Evolutionary conservation across 64 coral and sea anemone species (phyloP).

Genomic region (Dendronephthya gigantea): DNA sequence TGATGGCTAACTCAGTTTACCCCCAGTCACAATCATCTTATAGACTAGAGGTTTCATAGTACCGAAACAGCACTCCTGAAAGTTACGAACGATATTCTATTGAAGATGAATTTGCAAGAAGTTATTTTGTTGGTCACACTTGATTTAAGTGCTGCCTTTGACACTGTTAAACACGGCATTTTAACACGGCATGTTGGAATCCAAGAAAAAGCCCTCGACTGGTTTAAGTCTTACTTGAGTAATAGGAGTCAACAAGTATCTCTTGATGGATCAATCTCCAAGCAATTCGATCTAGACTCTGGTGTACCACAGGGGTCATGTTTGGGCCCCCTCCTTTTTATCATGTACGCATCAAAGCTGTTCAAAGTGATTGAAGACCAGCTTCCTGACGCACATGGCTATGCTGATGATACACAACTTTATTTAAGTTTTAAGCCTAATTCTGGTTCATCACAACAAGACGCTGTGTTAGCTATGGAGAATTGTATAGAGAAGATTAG

Average conservation of each 20-base stretch:
- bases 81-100: slow-evolving; percentile 10
- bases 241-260: not conserved
- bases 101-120: slow-evolving; percentile 30
- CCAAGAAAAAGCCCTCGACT: not conserved
- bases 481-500: not conserved
- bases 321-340: too few species aligned
- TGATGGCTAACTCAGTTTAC: slow-evolving; percentile 9
- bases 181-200: not conserved
- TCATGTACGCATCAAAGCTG: too few species aligned
- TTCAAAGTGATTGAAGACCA: too few species aligned
- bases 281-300: too few species aligned
- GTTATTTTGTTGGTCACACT: not conserved
- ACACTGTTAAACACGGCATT: not conserved
- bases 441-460: not conserved
- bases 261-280: too few species aligned
- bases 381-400: too few species aligned
- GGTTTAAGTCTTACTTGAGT: not conserved
- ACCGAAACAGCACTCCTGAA: not conserved
- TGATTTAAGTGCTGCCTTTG: not conserved
- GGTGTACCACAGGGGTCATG: too few species aligned
- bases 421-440: not conserved
- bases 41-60: not conserved
- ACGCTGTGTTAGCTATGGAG: too few species aligned
- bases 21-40: not conserved
- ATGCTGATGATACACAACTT: not conserved